These are phyloP conservation scores for Tiphia femorata DNA, from an alignment of 2,888 invertebrate species.

Conservation along the genomic window DNA sequence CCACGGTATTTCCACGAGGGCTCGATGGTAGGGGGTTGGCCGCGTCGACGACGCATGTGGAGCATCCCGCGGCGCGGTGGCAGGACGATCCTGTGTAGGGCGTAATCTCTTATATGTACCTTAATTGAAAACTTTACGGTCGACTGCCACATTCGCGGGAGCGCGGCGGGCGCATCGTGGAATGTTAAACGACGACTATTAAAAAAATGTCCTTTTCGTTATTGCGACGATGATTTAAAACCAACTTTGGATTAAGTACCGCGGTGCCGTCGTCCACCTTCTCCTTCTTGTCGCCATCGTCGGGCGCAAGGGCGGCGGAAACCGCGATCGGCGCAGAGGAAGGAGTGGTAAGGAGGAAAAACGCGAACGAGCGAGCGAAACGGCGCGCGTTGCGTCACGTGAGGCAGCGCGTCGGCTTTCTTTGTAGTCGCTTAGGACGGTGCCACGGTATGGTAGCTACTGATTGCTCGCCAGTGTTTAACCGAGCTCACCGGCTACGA, in stretches of 20 bases:
- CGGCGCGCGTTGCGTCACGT: constrained; percentile 15
- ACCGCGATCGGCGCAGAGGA: neutral
- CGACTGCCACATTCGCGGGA: neutral
- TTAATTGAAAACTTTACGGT: neutral
- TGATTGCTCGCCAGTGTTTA: constrained; percentile 24
- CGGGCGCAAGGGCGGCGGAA: too few relatives aligned
- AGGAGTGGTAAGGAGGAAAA: constrained; percentile 19
- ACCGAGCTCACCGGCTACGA: constrained; percentile 18
- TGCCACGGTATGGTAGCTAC: constrained; percentile 20
- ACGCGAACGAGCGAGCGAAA: constrained; percentile 15
- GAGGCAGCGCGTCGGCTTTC: constrained; percentile 22
- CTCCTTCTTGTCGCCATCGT: too few relatives aligned
- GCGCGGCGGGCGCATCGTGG: neutral
- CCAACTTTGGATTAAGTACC: constrained; percentile 12
- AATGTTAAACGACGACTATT: neutral
- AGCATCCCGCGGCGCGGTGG: too few relatives aligned
- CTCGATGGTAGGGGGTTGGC: too few relatives aligned
- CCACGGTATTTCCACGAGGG: too few relatives aligned
- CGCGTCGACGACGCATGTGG: too few relatives aligned
- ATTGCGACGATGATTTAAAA: neutral
- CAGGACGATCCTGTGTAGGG: too few relatives aligned
- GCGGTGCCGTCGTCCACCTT: neutral
- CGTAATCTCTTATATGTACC: too few relatives aligned
- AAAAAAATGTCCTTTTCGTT: constrained; percentile 1
- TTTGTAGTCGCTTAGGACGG: constrained; percentile 26